Base-by-base conservation (phyloP, 2,113 vertebrate genomes). In the Sakesphorus luctuosus region DNA sequence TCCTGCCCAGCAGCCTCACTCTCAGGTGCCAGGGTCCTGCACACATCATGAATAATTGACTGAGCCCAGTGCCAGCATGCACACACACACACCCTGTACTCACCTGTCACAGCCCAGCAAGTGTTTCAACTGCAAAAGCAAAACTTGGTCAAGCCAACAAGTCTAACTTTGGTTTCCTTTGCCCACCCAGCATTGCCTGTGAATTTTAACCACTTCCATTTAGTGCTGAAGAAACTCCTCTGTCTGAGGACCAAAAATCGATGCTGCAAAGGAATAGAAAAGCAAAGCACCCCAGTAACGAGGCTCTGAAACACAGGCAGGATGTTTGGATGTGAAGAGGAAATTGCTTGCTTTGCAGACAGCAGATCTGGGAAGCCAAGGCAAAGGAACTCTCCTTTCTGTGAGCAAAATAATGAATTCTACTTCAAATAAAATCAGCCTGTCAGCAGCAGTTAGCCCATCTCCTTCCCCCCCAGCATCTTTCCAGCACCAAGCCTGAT, bases 11-110 rank as follows among this genome's bases (percentile, higher is more conserved):
- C 59, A 69, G 14, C 88, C 49, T 69, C 33, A 65, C 33, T 87
- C 93, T 88, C 96, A 93, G 90, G 94, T 90, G 62, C 88, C 88
- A 93, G 59, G 69, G 89, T 36, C 68, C 80, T 33, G 80, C 63
- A 92, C 75, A 69, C 78, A 84, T 72, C 94, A 93, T 68, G 68
- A 95, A 96, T 78, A 94, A 97, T 11, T 66, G 68, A 76, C 46
- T 35, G 35, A 66, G 66, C 74, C 78, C 58, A 36, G 38, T n/a
- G 76, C 89, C 92, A n/a, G 75, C 5, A 1, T 10, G 81, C 47
- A 73, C 65, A 15, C 47, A 73, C 65, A 15, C n/a, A 46, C 52
- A 53, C 49, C 47, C 2, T 1, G 8, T 15, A 15, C 88, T 92
- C 88, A 86, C 95, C 93, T 1, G 43, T 38, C 85, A 56, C 23